A percentile compares a stretch with the other conserved stretches of the same genome.
Evolutionary conservation across 2,113 vertebrate genomes (phyloP).

Genomic region (Mormyrus iriodes): DNA sequence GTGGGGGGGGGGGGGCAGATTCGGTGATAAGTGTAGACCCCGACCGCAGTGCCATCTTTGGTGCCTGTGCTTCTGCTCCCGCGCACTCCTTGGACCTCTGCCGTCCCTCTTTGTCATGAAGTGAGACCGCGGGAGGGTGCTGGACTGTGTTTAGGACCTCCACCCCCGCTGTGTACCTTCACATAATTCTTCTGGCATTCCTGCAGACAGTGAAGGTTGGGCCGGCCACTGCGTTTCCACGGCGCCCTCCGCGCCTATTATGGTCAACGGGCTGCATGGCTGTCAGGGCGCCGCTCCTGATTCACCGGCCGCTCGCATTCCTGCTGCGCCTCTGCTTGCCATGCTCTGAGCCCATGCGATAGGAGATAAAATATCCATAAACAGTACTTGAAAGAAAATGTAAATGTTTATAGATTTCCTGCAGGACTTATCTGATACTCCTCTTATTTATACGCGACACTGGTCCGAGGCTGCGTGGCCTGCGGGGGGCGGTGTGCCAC

Average conservation of each 20-base stretch:
- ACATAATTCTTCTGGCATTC: slow-evolving; percentile 28
- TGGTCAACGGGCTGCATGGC: slow-evolving; percentile 24
- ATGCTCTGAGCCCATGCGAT: slow-evolving; percentile 43
- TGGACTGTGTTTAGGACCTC: slow-evolving; percentile 9
- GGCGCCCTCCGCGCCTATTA: slow-evolving; percentile 33
- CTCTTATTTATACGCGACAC: slow-evolving; percentile 47
- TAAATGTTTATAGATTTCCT: slow-evolving; percentile 55
- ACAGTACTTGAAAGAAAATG: slow-evolving; percentile 56
- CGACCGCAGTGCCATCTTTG: slow-evolving; percentile 12
- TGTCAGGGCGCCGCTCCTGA: slow-evolving; percentile 21
- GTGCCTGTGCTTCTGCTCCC: neutral
- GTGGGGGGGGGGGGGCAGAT: neutral
- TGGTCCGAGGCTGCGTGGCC: slow-evolving; percentile 28
- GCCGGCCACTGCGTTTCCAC: slow-evolving; percentile 8
- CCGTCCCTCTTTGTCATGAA: slow-evolving; percentile 29
- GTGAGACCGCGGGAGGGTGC: slow-evolving; percentile 24
- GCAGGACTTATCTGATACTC: slow-evolving; percentile 54
- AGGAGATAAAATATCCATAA: slow-evolving; percentile 55
- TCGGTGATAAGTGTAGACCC: neutral
- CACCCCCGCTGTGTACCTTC: slow-evolving; percentile 15
- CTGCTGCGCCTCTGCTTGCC: slow-evolving; percentile 36
- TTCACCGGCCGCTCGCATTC: slow-evolving; percentile 17
- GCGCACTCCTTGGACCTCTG: slow-evolving; percentile 26
- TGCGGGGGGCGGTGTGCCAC: slow-evolving; percentile 32
- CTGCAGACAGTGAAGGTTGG: slow-evolving; percentile 17